Base-by-base conservation (phyloP, 1,140 invertebrate genomes). In the Plectus sambesii region DNA sequence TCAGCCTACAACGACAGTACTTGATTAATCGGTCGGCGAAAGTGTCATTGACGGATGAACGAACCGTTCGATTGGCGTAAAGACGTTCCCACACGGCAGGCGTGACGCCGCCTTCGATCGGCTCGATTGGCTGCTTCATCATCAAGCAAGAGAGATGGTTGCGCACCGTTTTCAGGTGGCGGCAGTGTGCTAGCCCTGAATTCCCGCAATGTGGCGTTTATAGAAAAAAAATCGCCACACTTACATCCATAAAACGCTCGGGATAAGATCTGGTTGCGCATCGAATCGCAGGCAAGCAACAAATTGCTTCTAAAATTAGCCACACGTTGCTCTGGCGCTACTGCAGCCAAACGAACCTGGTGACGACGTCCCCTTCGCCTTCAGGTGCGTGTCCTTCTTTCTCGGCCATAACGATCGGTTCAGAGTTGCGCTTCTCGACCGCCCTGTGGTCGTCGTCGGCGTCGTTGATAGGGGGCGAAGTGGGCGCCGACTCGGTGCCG, bases 211-310 rank as follows among this genome's bases (percentile, higher is more conserved):
- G 15, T 42, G 22, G n/a, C 40, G 15, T n/a, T 5, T 25, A 15
- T 9, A n/a, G n/a, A 12, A 25, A 22, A 56, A 55, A 47, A 24
- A 12, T 40, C 5, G 23, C 25, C n/a, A 15, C 15, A 70, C 74
- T 73, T 68, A 76, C 87, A 94, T 44, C 88, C 88, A 70, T 93
- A 92, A 71, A 94, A 94, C 36, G 89, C 89, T 53, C 88, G 74
- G 0, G 87, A 89, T 51, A 93, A 84, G 44, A 94, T 92, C 73
- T 94, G 88, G 35, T 82, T 78, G 54, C 81, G 82, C 87, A 94
- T 93, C 0, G 85, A 88, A 64, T 83, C 81, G 74, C 88, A 93
- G n/a, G 93, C 79, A 47, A 82, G 73, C 63, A 77, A 76, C 25
- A 81, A 71, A 22, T 78, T 76, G 46, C 74, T 70, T 30, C 79